Evolutionary conservation across 2,113 vertebrate genomes (phyloP).

Genomic region (Mystacornis crossleyi): DNA sequence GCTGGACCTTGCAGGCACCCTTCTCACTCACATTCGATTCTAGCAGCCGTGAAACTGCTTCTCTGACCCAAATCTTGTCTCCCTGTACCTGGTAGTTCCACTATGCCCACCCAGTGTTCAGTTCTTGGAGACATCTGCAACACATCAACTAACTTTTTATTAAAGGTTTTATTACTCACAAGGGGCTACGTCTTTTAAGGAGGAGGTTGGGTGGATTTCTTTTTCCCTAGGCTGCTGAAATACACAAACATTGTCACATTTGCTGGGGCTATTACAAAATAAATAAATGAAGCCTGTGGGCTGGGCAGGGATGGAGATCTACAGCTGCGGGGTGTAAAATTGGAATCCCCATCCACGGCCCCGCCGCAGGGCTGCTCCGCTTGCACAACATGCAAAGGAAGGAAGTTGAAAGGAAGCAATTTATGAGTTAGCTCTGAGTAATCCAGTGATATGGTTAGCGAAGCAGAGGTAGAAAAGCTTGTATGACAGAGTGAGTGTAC

Average conservation of each 20-base stretch:
- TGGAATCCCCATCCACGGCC: not conserved
- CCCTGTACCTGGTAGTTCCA: not conserved
- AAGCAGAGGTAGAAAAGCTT: conserved; percentile 35
- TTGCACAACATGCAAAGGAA: conserved; percentile 61
- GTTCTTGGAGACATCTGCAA: not conserved
- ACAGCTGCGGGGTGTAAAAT: conserved; percentile 48
- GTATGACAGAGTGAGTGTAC: not conserved
- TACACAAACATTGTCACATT: conserved; percentile 4
- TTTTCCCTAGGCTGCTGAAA: not conserved
- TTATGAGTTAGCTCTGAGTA: conserved; percentile 61
- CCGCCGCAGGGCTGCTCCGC: not conserved
- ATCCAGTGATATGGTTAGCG: conserved; percentile 40
- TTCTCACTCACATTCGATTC: not conserved
- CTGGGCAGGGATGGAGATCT: not conserved
- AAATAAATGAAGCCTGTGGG: not conserved
- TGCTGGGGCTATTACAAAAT: not conserved
- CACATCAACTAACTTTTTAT: not conserved
- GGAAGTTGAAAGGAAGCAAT: conserved; percentile 72
- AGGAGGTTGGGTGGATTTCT: not conserved
- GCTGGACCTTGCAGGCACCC: not conserved
- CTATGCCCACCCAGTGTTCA: not conserved
- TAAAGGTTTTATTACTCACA: not conserved
- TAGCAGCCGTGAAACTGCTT: not conserved
- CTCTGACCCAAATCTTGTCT: not conserved
- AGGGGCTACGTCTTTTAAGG: not conserved